phyloP scores from a whole-genome alignment of 2,888 invertebrate species.

The Drosophila koepferae region DNA sequence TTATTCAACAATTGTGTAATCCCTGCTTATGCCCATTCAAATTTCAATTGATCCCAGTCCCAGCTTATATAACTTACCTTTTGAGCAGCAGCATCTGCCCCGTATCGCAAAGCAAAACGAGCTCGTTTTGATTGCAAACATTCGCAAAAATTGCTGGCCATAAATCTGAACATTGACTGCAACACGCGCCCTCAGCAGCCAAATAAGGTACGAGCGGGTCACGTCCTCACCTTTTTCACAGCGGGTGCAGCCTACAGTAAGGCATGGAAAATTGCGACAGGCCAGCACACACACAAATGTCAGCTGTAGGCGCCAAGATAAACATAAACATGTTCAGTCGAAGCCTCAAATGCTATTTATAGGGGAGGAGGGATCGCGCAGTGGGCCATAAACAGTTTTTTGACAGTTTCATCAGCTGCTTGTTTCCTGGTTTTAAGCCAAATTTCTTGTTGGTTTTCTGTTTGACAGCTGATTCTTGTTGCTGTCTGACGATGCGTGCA shows the following conservation, averaged over 20 bases:
- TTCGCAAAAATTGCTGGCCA: conserved; percentile 28
- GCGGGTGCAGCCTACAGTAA: conserved; percentile 39
- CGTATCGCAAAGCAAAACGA: background rate
- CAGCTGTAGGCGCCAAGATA: conserved; percentile 36
- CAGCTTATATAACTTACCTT: background rate
- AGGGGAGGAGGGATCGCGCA: conserved; percentile 23
- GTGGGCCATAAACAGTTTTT: conserved; percentile 25
- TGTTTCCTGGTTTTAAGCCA: conserved; percentile 31
- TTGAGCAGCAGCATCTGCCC: conserved; percentile 25
- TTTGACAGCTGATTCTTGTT: conserved; percentile 37
- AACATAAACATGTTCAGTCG: conserved; percentile 34
- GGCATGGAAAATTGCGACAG: conserved; percentile 60
- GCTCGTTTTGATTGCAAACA: conserved; percentile 19
- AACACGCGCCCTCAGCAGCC: conserved; percentile 14
- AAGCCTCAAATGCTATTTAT: conserved; percentile 19
- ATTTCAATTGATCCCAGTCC: background rate
- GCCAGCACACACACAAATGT: conserved; percentile 12
- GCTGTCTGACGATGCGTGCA: conserved; percentile 40
- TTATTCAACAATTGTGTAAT: too few species aligned
- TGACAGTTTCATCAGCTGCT: conserved; percentile 46
- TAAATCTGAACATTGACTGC: conserved; percentile 38
- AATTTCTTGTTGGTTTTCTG: conserved; percentile 27
- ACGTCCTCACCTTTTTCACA: conserved; percentile 43
- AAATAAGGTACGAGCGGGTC: conserved; percentile 48
- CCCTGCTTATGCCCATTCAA: background rate